Evolutionary conservation across 2,888 invertebrate genomes (phyloP).

Genomic region (Brachylomia viminalis): DNA sequence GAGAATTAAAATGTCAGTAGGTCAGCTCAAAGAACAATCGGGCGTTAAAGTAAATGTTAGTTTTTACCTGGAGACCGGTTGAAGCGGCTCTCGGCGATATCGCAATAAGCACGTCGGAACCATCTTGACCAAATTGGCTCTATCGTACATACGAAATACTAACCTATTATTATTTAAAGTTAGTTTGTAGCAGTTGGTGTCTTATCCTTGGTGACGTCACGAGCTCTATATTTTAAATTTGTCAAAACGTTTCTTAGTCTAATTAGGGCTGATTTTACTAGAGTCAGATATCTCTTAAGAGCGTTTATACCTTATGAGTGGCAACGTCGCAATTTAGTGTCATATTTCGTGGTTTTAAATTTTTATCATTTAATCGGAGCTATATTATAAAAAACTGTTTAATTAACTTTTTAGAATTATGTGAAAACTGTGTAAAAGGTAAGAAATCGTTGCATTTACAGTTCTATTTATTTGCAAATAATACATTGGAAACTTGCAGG

Average conservation of each 20-base stretch:
- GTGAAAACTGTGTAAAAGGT: too few relatives aligned
- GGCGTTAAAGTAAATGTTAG: conserved; percentile 52
- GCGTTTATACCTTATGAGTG: too few relatives aligned
- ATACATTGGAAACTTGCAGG: too few relatives aligned
- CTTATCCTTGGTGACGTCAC: not conserved
- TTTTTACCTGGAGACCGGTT: conserved; percentile 52
- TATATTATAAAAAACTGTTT: too few relatives aligned
- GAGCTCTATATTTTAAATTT: not conserved
- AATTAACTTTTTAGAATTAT: too few relatives aligned
- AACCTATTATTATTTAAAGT: conserved; percentile 1
- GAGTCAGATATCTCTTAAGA: too few relatives aligned
- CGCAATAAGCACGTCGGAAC: conserved; percentile 6
- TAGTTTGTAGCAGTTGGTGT: not conserved
- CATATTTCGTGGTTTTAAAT: too few relatives aligned
- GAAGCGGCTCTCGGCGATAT: conserved; percentile 29
- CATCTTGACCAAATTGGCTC: conserved; percentile 39
- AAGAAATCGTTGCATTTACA: too few relatives aligned
- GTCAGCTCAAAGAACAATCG: conserved; percentile 54
- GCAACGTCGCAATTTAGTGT: too few relatives aligned
- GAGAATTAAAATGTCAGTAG: conserved; percentile 57
- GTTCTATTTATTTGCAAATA: too few relatives aligned
- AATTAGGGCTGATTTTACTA: not conserved
- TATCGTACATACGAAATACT: conserved; percentile 15
- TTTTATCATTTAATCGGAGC: too few relatives aligned
- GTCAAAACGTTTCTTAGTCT: not conserved